Conservation (phyloP, 1,140 invertebrate genomes). For the Anastrepha obliqua region DNA sequence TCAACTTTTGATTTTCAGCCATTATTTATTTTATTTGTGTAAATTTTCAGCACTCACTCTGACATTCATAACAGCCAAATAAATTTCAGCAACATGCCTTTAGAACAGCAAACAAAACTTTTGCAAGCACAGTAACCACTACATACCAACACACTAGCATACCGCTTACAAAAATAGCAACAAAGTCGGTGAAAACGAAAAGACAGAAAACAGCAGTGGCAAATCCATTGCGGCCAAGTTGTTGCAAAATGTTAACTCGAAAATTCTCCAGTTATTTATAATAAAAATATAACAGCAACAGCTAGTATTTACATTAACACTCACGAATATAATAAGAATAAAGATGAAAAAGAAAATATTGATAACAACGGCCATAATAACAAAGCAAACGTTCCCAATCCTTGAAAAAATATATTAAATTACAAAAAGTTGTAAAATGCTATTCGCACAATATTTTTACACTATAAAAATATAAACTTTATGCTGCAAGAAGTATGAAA, state of each 20-base stretch:
- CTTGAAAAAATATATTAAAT: slow-evolving; percentile 46
- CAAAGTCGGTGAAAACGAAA: not conserved
- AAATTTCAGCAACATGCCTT: slow-evolving; percentile 51
- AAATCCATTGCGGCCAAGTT: slow-evolving; percentile 30
- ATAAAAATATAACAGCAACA: slow-evolving; percentile 10
- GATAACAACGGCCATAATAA: slow-evolving; percentile 41
- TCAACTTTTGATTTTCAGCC: slow-evolving; percentile 43
- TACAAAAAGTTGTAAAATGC: slow-evolving; percentile 46
- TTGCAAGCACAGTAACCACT: not conserved
- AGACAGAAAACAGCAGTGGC: slow-evolving; percentile 20
- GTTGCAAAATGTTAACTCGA: slow-evolving; percentile 24
- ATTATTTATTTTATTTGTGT: slow-evolving; percentile 44
- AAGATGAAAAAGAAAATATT: slow-evolving; percentile 20
- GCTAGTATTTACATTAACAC: not conserved
- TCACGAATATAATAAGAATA: slow-evolving; percentile 18
- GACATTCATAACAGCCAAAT: slow-evolving; percentile 50
- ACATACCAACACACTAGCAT: not conserved
- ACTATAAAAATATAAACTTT: slow-evolving; percentile 52
- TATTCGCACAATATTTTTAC: slow-evolving; percentile 55
- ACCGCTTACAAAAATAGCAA: not conserved
- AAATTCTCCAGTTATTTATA: slow-evolving; percentile 44
- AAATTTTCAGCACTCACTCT: not conserved
- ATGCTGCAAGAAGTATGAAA: slow-evolving; percentile 14
- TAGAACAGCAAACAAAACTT: slow-evolving; percentile 38
- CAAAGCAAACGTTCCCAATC: not conserved